Evolutionary conservation across 2,888 invertebrate species (phyloP), one percentile per base, ranked within the genome.

Genomic region (Cataglyphis livida): DNA sequence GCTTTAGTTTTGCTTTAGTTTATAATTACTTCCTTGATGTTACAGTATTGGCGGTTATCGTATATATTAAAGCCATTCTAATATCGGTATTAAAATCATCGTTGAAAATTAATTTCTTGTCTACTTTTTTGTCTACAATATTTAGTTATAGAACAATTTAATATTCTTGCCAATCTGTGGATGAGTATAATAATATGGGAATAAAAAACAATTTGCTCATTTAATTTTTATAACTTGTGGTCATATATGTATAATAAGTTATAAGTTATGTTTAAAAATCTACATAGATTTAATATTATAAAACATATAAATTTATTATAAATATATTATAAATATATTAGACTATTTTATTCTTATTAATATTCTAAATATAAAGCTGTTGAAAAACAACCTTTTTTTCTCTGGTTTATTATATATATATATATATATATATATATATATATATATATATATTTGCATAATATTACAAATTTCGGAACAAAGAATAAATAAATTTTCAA

Each of bases 11-110:
- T 41, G 66, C 65, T 66, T 65, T n/a, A 54, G 54, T 76, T 66
- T 66, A 76, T 66, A 76, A 76, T 76, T 76, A 76, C 54, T 76
- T 76, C 66, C 54, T 76, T 41, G 54, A 76, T 12, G 54, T 66
- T 66, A 76, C 6, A n/a, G n/a, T 15, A 12, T 9, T 54, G 41
- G 12, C 15, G 15, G 5, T 21, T 57, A 12, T 66, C 48, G 21
- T 18, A 28, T 28, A 28, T 66, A 44, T 66, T 32, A 28, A 54
- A 66, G 66, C 66, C 12, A 66, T 41, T 66, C 28, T 41, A 28
- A 15, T 15, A 28, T 61, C n/a, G n/a, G 10, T 51, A 76, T 44
- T 57, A 44, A 51, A 51, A 54, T 65, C 51, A 54, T 44, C 25
- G 65, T 54, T n/a, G 9, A 25, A 75, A n/a, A 76, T 54, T 75